phyloP scores from a whole-genome alignment of 2,113 vertebrate genomes.

The Myocastor coypus region DNA sequence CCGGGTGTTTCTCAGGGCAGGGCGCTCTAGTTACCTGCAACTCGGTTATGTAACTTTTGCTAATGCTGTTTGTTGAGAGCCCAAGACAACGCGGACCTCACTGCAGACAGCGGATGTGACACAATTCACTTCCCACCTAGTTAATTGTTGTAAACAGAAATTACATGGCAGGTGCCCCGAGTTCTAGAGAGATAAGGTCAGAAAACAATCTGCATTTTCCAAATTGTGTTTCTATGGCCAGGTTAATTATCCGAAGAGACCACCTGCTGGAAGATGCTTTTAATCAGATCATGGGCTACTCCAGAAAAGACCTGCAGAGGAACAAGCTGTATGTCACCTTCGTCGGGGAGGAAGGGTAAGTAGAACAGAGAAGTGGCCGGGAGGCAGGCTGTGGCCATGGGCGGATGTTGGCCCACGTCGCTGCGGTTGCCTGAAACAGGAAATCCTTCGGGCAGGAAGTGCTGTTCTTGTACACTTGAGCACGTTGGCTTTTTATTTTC shows the following conservation, averaged over 20 bases:
- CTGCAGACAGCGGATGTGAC: neutral
- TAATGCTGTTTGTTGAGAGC: conserved; percentile 15
- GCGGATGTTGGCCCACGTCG: conserved; percentile 76
- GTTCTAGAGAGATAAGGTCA: conserved; percentile 41
- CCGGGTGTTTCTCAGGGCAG: neutral
- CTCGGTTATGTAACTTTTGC: conserved; percentile 26
- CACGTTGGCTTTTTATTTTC: conserved; percentile 63
- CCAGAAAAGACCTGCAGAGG: conserved; percentile 97
- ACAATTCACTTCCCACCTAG: neutral
- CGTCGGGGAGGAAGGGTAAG: conserved; percentile 98
- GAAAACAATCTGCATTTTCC: conserved; percentile 58
- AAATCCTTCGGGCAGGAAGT: conserved; percentile 85
- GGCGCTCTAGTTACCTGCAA: neutral
- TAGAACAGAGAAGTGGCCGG: conserved; percentile 80
- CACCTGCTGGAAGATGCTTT: conserved; percentile 99
- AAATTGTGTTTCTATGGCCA: conserved; percentile 80
- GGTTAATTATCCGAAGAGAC: conserved; percentile 98
- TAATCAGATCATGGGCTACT: conserved; percentile 99
- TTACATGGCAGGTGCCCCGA: neutral
- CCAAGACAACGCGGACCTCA: neutral
- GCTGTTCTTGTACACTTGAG: conserved; percentile 72
- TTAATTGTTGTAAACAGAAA: conserved; percentile 39
- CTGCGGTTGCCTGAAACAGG: conserved; percentile 81
- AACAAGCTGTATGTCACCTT: conserved; percentile 99
- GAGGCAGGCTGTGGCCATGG: conserved; percentile 57